Percentiles rank a stretch among this genome's conserved stretches.
Evolutionary conservation across 2,888 invertebrate species (phyloP).

Genomic region (Lasioglossum morio): DNA sequence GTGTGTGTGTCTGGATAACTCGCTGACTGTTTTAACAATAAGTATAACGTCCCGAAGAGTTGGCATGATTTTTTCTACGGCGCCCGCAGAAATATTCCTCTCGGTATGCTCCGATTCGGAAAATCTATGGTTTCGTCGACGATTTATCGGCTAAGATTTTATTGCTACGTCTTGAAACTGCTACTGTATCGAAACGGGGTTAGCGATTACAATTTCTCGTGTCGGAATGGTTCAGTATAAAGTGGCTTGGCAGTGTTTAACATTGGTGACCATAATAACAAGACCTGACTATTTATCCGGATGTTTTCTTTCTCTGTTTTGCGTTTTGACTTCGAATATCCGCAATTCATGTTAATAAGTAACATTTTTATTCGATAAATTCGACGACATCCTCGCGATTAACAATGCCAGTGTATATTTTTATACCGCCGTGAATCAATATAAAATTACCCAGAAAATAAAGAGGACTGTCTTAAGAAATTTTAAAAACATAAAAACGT

Average conservation of each 20-base stretch:
- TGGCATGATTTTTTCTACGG: conserved; percentile 35
- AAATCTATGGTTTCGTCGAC: conserved; percentile 2
- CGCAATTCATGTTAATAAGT: neutral
- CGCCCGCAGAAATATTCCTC: conserved; percentile 44
- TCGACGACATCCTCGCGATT: neutral
- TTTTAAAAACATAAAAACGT: neutral
- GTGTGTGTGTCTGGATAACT: conserved; percentile 8
- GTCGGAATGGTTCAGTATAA: conserved; percentile 39
- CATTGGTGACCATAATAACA: conserved; percentile 47
- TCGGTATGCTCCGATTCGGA: conserved; percentile 20
- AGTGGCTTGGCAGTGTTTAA: conserved; percentile 67
- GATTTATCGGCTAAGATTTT: conserved; percentile 41
- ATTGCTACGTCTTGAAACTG: conserved; percentile 39
- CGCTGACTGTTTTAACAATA: conserved; percentile 29
- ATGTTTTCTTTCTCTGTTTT: conserved; percentile 6
- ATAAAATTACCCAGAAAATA: neutral
- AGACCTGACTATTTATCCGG: conserved; percentile 46
- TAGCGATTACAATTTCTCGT: conserved; percentile 36
- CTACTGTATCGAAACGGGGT: conserved; percentile 49
- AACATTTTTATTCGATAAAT: neutral
- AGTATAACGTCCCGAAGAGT: conserved; percentile 20
- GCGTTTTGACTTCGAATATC: conserved; percentile 31
- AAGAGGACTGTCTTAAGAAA: neutral
- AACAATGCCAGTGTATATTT: neutral
- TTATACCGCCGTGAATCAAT: neutral